A percentile compares a stretch with the other conserved stretches of the same genome.
These are phyloP conservation scores for Campopleginae sp. DNA, from an alignment of 2,888 invertebrate species.

Conservation along the genomic window DNA sequence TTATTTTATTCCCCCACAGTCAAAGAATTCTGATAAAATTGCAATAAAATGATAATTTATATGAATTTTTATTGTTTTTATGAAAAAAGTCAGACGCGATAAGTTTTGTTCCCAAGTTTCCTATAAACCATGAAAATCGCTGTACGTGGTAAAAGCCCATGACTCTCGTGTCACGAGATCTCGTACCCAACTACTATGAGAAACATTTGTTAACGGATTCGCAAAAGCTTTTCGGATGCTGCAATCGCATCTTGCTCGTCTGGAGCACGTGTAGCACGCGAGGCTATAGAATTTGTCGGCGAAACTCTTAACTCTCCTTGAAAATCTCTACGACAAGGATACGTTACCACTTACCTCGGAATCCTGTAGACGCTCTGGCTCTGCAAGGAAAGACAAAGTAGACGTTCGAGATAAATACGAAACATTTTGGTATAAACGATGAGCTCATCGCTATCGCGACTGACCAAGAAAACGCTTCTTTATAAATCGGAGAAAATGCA, in stretches of 20 bases:
- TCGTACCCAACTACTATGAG: neutral
- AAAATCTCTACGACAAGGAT: constrained; percentile 57
- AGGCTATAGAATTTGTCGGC: constrained; percentile 42
- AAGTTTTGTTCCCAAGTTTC: no score
- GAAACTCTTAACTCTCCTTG: constrained; percentile 44
- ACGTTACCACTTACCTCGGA: constrained; percentile 77
- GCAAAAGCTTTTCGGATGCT: constrained; percentile 31
- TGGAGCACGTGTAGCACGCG: neutral
- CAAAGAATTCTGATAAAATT: neutral
- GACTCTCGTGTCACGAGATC: constrained; percentile 2
- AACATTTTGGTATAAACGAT: constrained; percentile 1
- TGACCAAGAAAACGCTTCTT: neutral
- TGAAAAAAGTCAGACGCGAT: neutral
- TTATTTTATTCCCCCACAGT: neutral
- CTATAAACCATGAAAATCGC: neutral
- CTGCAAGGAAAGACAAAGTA: constrained; percentile 67
- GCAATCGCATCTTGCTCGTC: constrained; percentile 20
- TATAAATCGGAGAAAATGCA: neutral
- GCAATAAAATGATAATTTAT: neutral
- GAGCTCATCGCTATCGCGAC: neutral
- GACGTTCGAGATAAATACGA: constrained; percentile 57
- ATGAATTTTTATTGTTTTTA: neutral
- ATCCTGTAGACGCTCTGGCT: constrained; percentile 72
- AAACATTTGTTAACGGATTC: constrained; percentile 51
- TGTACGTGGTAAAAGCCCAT: neutral